Conservation (phyloP, 2,113 vertebrate species). For the Semnornis frantzii region DNA sequence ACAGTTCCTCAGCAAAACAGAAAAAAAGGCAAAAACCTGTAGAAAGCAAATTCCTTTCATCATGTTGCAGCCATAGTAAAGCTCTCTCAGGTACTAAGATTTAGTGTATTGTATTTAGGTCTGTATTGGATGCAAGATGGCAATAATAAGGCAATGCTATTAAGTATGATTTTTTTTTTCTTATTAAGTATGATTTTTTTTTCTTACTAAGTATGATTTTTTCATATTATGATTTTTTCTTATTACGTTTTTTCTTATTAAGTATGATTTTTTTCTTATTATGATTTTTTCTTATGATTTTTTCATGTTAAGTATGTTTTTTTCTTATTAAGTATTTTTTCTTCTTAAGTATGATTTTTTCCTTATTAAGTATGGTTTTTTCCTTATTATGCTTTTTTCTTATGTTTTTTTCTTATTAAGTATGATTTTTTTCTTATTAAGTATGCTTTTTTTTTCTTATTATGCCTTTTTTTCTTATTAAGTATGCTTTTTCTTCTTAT, state of each 20-base stretch:
- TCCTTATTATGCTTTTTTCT: not conserved
- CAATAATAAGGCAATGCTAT: not conserved
- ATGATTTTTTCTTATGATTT: not conserved
- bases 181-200: too few species aligned
- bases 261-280: not conserved
- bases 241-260: too few species aligned
- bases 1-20: not conserved
- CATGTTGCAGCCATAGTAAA: not conserved
- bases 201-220: too few species aligned
- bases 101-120: not conserved
- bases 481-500: too few species aligned
- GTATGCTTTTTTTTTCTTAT: not conserved
- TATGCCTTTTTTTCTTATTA: too few species aligned
- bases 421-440: not conserved
- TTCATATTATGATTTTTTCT: too few species aligned
- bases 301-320: not conserved
- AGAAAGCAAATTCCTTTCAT: not conserved
- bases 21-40: accelerated
- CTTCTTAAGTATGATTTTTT: too few species aligned
- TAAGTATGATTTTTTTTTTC: not conserved
- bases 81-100: not conserved
- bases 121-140: not conserved
- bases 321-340: too few species aligned
- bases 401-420: too few species aligned
- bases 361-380: not conserved